phyloP scores from a whole-genome alignment of 2,797 vertebrate species.

The Hylomyscus alleni region DNA sequence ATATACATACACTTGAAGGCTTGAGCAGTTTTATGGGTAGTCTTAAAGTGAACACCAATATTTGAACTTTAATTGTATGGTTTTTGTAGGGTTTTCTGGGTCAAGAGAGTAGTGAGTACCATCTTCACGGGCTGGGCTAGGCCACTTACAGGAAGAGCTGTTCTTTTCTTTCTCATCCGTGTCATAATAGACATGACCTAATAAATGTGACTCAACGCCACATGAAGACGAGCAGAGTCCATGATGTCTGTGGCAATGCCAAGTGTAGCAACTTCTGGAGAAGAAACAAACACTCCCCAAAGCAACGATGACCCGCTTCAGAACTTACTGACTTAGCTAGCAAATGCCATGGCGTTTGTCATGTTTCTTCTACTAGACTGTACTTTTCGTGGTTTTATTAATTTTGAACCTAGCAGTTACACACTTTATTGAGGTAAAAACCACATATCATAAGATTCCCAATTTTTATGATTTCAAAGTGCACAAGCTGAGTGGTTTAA shows the following conservation, averaged over 20 bases:
- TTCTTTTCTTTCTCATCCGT: not conserved
- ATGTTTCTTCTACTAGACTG: not conserved
- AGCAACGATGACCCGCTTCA: not conserved
- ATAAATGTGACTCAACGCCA: not conserved
- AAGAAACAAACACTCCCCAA: not conserved
- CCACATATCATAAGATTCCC: not conserved
- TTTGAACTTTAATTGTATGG: not conserved
- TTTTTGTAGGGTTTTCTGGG: not conserved
- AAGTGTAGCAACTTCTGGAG: not conserved
- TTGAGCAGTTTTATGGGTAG: not conserved
- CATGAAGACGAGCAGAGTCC: not conserved
- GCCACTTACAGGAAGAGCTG: not conserved
- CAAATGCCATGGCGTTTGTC: not conserved
- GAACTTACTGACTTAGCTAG: not conserved
- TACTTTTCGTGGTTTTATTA: not conserved
- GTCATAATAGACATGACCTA: not conserved
- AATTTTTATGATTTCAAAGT: slow-evolving; percentile 9
- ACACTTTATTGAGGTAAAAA: not conserved
- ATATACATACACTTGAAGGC: not conserved
- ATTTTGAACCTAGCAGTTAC: not conserved
- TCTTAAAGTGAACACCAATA: not conserved
- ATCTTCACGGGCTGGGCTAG: not conserved
- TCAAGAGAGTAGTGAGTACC: not conserved
- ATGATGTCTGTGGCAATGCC: not conserved
- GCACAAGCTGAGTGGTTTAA: not conserved